These are phyloP conservation scores for Brachionus manjavacas DNA, from an alignment of 1,140 invertebrate species.

Conservation along the genomic window DNA sequence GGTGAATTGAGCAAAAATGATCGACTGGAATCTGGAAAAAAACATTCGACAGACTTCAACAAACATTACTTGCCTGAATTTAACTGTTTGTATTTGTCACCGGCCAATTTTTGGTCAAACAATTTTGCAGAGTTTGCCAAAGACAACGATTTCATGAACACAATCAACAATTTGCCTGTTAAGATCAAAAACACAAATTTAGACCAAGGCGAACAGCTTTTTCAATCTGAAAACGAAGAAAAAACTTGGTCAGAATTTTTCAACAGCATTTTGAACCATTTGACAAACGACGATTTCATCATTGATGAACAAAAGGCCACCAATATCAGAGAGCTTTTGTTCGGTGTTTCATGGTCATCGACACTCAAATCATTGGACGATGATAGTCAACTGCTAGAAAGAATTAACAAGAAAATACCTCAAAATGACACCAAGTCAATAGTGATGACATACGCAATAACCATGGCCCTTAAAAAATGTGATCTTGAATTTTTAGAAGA, in stretches of 20 bases:
- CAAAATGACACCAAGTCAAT: conserved; percentile 52
- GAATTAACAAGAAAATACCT: not conserved
- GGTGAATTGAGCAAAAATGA: conserved; percentile 1
- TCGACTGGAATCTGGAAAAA: not conserved
- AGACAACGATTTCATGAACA: conserved; percentile 37
- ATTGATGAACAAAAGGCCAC: not conserved
- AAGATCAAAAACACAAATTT: not conserved
- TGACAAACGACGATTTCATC: conserved; percentile 6
- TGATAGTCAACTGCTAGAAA: not conserved
- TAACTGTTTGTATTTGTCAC: conserved; percentile 82
- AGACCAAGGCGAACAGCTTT: not conserved
- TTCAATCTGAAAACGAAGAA: not conserved
- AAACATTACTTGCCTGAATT: conserved; percentile 69
- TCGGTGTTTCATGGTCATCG: conserved; percentile 23
- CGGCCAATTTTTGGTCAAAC: conserved; percentile 85
- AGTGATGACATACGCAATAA: conserved; percentile 81
- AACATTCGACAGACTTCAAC: not conserved
- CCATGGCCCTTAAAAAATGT: conserved; percentile 75
- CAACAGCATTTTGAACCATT: not conserved
- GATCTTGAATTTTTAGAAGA: conserved; percentile 58
- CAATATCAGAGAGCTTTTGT: not conserved
- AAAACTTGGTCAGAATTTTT: conserved; percentile 20
- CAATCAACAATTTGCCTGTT: not conserved
- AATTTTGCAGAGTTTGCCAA: conserved; percentile 59
- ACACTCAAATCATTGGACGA: conserved; percentile 1